Percentiles rank a stretch among this genome's conserved stretches.
Evolutionary conservation across 2,797 vertebrate genomes (phyloP).

Genomic region (Cirrhinus molitorella): DNA sequence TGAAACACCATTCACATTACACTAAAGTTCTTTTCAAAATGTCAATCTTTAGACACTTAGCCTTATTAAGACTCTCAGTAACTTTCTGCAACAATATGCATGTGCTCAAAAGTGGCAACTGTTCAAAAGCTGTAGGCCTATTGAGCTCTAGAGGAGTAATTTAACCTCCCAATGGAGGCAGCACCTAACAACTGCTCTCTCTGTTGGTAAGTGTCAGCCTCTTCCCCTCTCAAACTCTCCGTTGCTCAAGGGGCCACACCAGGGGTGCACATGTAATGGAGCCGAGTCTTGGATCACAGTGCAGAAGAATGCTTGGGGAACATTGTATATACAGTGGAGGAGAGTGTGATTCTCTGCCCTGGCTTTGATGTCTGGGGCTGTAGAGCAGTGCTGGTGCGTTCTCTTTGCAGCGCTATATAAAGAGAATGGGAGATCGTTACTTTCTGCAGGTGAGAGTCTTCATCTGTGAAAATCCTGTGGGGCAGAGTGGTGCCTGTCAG

Average conservation of each 20-base stretch:
- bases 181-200: constrained; percentile 52
- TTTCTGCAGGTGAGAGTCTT: constrained; percentile 62
- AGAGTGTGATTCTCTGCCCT: constrained; percentile 40
- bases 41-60: neutral
- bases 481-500: constrained; percentile 52
- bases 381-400: constrained; percentile 44
- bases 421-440: constrained; percentile 60
- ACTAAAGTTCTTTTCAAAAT: neutral
- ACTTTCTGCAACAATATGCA: neutral
- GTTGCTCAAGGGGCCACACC: constrained; percentile 50
- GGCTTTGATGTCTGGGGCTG: constrained; percentile 60
- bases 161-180: constrained; percentile 46
- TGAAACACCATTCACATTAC: neutral
- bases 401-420: constrained; percentile 53
- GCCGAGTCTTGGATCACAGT: constrained; percentile 43
- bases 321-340: constrained; percentile 46
- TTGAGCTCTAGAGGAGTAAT: constrained; percentile 3
- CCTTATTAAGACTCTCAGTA: neutral
- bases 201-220: constrained; percentile 36
- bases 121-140: constrained; percentile 24
- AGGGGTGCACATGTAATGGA: constrained; percentile 52
- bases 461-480: constrained; percentile 55
- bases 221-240: constrained; percentile 42
- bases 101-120: constrained; percentile 26
- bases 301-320: constrained; percentile 53